phyloP scores from a whole-genome alignment of 2,113 vertebrate species.

The Aegotheles bennettii region DNA sequence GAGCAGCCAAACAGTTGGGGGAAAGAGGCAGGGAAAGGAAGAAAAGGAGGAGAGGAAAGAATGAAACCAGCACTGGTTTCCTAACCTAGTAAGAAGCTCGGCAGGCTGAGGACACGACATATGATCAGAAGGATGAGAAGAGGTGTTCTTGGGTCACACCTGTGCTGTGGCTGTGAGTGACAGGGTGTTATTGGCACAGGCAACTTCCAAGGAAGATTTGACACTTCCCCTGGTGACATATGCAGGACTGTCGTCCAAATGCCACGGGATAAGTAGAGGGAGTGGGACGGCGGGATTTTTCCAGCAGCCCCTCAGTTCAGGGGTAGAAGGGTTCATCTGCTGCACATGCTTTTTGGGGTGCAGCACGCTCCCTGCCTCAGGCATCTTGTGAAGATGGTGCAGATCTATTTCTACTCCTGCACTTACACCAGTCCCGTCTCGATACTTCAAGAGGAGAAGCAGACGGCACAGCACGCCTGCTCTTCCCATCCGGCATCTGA shows the following conservation, averaged over 20 bases:
- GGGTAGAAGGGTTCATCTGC: background rate
- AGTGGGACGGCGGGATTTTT: rapidly evolving
- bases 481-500: background rate
- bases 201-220: background rate
- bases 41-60: background rate
- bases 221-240: background rate
- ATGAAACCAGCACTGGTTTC: background rate
- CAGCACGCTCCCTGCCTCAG: background rate
- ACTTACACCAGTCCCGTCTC: background rate
- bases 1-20: background rate
- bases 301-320: background rate
- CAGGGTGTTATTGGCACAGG: background rate
- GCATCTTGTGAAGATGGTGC: background rate
- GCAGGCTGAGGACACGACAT: background rate
- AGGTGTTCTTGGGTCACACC: background rate
- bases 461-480: background rate
- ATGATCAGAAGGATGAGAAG: background rate
- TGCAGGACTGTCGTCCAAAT: background rate
- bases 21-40: background rate
- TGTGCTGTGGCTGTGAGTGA: background rate
- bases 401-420: background rate
- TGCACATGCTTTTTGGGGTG: background rate
- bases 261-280: background rate
- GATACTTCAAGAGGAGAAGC: background rate
- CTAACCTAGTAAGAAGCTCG: background rate